Conservation (phyloP, 2,113 vertebrate species). For the Pholis gunnellus region DNA sequence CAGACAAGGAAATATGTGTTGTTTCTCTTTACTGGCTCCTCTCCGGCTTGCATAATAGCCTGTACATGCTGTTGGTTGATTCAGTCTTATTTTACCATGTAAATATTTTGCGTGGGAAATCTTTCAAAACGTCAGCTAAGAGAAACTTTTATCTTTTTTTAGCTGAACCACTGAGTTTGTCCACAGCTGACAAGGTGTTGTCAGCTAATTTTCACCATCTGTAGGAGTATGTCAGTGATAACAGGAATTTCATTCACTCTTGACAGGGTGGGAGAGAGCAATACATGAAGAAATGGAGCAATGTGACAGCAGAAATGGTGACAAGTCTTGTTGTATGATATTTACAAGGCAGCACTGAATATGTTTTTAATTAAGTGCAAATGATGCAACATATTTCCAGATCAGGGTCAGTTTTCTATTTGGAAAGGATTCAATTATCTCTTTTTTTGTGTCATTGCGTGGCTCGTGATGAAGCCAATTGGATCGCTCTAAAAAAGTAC, state of each 20-base stretch:
- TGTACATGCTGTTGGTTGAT: not conserved
- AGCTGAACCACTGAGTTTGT: not conserved
- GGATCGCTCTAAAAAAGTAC: conserved; percentile 2
- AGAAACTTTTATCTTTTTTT: not conserved
- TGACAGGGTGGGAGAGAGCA: not conserved
- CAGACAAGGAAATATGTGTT: not conserved
- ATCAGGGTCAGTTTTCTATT: not conserved
- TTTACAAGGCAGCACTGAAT: not conserved
- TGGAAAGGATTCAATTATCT: conserved; percentile 30
- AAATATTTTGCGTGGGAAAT: not conserved
- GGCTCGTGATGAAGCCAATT: conserved; percentile 24
- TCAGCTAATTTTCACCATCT: conserved; percentile 29
- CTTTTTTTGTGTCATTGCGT: not conserved
- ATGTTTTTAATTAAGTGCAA: not conserved
- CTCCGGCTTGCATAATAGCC: too few species aligned
- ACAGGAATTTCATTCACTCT: not conserved
- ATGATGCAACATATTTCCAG: not conserved
- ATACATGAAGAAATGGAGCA: not conserved
- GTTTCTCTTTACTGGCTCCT: not conserved
- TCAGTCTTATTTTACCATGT: not conserved
- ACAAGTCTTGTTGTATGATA: not conserved
- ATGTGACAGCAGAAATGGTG: not conserved
- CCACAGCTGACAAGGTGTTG: not conserved
- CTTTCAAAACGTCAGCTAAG: not conserved
- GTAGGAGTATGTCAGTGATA: not conserved